Evolutionary conservation across 1,140 invertebrate genomes (phyloP), one percentile per base, ranked within the genome.

Genomic region (Potamilus streckersoni): DNA sequence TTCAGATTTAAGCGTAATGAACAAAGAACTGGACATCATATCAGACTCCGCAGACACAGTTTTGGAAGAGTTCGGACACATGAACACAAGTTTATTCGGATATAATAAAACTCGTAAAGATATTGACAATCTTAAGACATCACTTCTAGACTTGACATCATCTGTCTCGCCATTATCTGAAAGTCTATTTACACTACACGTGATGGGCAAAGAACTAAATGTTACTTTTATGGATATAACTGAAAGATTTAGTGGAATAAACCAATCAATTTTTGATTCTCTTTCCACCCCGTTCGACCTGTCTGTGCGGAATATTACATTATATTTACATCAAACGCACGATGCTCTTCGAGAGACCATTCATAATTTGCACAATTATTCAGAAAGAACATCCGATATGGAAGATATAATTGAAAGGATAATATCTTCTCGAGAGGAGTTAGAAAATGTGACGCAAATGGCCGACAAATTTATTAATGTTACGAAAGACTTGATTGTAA

Each of bases 201-300:
- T 6, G 38, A 49, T 0, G 38, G 38, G 6, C 38, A 49, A 49
- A 49, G 38, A 49, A 49, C 11, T 49, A 2, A n/a, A 62, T 23
- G 6, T n/a, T 62, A 62, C 60, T n/a, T 62, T 62, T 0, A n/a
- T 62, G 6, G 23, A 67, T 23, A 67, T 38, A 38, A 20, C 3
- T 23, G 31, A 67, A 8, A 67, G n/a, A 67, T 67, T 23, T 16
- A 67, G 31, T 67, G 19, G 57, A 5, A 64, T 73, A 57, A 38
- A n/a, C n/a, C 20, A 49, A 17, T 20, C 15, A 55, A 1, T 66
- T 17, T 64, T 13, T n/a, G 27, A 49, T 11, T n/a, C 16, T 17
- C 38, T 16, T 57, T 56, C 27, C 19, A n/a, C 11, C 6, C 31
- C 31, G n/a, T 69, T 56, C 27, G 19, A 69, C 56, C 0, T 6